Evolutionary conservation across 2,888 invertebrate genomes (phyloP).

Genomic region (Meandrusa payeni): DNA sequence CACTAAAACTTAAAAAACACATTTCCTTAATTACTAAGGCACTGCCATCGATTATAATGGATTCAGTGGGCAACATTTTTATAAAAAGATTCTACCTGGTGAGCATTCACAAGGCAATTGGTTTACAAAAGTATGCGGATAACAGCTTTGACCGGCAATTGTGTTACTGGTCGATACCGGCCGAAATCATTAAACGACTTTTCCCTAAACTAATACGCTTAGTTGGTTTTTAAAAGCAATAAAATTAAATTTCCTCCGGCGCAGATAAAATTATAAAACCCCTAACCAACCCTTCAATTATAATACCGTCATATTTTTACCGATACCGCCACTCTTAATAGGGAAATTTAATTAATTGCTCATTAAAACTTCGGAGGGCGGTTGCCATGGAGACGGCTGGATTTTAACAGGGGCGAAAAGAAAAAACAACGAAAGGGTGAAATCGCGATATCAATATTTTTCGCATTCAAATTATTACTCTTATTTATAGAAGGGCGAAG

Average conservation of each 20-base stretch:
- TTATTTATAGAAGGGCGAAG: constrained; percentile 8
- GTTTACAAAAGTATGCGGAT: no score
- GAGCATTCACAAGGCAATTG: no score
- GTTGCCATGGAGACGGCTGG: constrained; percentile 37
- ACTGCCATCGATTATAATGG: no score
- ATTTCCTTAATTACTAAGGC: no score
- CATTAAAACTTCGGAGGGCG: constrained; percentile 45
- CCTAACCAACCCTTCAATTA: constrained; percentile 40
- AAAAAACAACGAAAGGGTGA: constrained; percentile 24
- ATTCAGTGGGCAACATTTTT: no score
- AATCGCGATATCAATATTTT: constrained; percentile 19
- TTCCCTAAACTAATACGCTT: no score
- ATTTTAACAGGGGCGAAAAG: constrained; percentile 29
- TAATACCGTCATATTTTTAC: constrained; percentile 41
- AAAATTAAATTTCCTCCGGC: constrained; percentile 6
- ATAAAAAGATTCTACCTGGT: no score
- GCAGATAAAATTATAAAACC: constrained; percentile 30
- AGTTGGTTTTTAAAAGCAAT: no score
- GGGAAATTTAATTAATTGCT: constrained; percentile 59
- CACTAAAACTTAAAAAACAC: no score
- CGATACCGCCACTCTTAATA: constrained; percentile 38
- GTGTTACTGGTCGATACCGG: no score
- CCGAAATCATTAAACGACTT: no score
- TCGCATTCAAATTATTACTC: constrained; percentile 20
- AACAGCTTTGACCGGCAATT: no score